Conservation (phyloP, 2,888 invertebrate genomes). For the Lacanobia wlatinum region DNA sequence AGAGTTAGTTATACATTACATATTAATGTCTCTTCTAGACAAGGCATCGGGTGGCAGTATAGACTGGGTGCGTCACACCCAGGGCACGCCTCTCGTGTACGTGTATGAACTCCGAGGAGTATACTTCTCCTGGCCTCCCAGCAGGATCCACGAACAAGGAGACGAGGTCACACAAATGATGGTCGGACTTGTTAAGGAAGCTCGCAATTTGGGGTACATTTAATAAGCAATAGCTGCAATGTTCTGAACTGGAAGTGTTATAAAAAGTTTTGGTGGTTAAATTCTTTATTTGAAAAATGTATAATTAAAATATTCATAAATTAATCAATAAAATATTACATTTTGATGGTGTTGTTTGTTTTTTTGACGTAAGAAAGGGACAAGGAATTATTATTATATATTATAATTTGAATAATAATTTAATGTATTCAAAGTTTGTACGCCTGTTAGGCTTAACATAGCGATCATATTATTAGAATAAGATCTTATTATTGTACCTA, state of each 20-base stretch:
- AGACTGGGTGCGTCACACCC: constrained; percentile 92
- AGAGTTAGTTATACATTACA: neutral
- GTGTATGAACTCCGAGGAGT: constrained; percentile 93
- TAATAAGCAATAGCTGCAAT: constrained; percentile 46
- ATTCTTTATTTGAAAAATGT: neutral
- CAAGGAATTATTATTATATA: too few species aligned
- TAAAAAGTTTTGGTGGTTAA: neutral
- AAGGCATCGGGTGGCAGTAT: constrained; percentile 91
- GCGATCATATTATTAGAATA: too few species aligned
- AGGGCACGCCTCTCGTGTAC: constrained; percentile 90
- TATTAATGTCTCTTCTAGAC: constrained; percentile 74
- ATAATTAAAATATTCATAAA: neutral
- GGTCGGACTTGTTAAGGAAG: constrained; percentile 87
- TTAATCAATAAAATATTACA: neutral
- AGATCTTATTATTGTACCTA: too few species aligned
- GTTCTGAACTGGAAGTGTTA: neutral
- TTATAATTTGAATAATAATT: too few species aligned
- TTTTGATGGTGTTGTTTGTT: neutral
- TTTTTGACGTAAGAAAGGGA: too few species aligned
- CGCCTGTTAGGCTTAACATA: too few species aligned
- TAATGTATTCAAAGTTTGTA: too few species aligned
- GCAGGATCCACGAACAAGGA: constrained; percentile 92
- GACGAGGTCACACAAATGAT: constrained; percentile 92
- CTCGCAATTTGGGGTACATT: constrained; percentile 85
- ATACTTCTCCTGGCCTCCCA: constrained; percentile 92